These are phyloP conservation scores for Hermetia illucens DNA, from an alignment of 1,140 invertebrate genomes.

Conservation along the genomic window DNA sequence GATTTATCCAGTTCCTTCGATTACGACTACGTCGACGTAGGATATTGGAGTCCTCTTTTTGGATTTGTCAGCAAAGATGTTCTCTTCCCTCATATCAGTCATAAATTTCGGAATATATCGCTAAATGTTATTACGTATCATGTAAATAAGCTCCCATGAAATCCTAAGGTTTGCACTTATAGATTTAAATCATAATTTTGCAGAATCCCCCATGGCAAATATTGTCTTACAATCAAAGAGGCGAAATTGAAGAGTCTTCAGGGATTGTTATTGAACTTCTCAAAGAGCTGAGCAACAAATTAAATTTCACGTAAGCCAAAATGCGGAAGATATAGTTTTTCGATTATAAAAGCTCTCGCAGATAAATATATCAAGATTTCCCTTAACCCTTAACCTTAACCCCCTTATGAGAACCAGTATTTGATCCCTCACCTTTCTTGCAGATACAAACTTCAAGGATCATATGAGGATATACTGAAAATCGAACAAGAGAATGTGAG, in stretches of 20 bases:
- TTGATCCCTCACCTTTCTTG: no score
- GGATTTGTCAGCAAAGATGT: constrained; percentile 50
- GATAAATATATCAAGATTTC: no score
- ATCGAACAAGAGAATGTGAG: no score
- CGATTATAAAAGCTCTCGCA: no score
- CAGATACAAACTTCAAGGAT: no score
- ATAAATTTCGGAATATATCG: constrained; percentile 60
- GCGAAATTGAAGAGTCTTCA: constrained; percentile 37
- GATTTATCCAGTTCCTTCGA: no score
- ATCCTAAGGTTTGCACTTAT: background rate
- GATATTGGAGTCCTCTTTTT: constrained; percentile 53
- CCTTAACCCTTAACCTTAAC: no score
- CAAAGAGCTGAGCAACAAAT: constrained; percentile 51
- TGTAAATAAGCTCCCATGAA: constrained; percentile 33
- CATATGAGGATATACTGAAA: no score
- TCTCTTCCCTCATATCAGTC: constrained; percentile 61
- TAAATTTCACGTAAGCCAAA: constrained; percentile 75
- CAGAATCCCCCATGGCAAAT: constrained; percentile 81
- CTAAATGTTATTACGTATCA: constrained; percentile 54
- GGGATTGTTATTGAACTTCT: constrained; percentile 72
- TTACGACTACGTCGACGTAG: constrained; percentile 44
- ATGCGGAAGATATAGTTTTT: no score
- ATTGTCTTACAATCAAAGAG: constrained; percentile 39
- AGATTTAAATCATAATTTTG: constrained; percentile 11
- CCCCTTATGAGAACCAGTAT: no score